Conservation (phyloP, 1,140 invertebrate genomes). For the Lepidurus packardi region DNA sequence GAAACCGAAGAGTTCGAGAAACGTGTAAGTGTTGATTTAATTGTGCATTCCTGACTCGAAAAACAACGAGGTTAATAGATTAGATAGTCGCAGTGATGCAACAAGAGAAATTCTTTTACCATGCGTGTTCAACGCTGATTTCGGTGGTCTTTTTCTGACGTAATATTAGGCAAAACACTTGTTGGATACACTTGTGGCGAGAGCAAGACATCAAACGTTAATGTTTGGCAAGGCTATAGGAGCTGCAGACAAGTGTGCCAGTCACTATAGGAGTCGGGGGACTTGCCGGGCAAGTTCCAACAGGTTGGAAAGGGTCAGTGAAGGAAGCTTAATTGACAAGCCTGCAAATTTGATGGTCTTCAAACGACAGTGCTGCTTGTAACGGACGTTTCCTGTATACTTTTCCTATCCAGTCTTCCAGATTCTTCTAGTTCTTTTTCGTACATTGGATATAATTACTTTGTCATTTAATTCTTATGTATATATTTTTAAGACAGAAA, state of each 20-base stretch:
- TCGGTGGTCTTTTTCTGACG: background rate
- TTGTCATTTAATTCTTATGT: too few relatives aligned
- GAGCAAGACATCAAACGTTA: background rate
- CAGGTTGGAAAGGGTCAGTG: background rate
- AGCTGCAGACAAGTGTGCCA: background rate
- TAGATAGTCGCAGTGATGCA: background rate
- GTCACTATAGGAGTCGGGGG: background rate
- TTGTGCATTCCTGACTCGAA: background rate
- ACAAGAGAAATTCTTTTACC: too few relatives aligned
- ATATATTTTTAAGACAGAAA: too few relatives aligned
- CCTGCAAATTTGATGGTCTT: background rate
- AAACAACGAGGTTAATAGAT: background rate
- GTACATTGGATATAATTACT: too few relatives aligned
- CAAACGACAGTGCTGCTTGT: background rate
- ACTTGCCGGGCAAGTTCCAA: background rate
- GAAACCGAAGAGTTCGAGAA: background rate
- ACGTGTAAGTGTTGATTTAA: background rate
- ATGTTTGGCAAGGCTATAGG: background rate
- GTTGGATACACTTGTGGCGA: background rate
- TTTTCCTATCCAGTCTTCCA: background rate
- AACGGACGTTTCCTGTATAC: background rate
- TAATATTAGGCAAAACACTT: background rate
- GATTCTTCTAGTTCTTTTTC: too few relatives aligned
- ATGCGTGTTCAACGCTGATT: too few relatives aligned
- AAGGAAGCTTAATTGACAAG: background rate